Evolutionary conservation across 2,888 invertebrate species (phyloP), one percentile per base, ranked within the genome.

Genomic region (Caenorhabditis macrosperma): DNA sequence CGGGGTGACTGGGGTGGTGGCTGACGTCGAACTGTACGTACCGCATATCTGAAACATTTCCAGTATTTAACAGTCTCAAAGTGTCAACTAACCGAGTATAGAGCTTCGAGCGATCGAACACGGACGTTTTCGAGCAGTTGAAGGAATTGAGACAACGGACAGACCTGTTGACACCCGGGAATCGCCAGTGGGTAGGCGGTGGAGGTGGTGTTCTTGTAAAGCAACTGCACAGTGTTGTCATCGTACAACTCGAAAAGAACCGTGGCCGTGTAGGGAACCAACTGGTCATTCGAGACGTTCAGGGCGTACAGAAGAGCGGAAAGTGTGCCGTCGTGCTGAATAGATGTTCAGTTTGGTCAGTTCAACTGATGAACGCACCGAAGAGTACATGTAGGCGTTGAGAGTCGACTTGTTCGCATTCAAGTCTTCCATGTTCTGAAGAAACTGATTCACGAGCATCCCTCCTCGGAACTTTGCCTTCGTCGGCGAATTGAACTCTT

Each of bases 311-410:
- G 67, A 5, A 84, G 68, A 6, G 80, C 72, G 0, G 78, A 77
- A 0, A 85, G 35, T 3, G 85, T 85, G 22, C 85, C 83, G 41
- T 85, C 85, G 60, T 85, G 85, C 85, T 85, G 68, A 35, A 81
- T 33, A 57, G 12, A 7, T 15, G 4, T 48, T 17, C 17, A n/a
- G 3, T 0, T 9, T 0, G 35, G 9, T 1, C 24, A n/a, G n/a
- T 38, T 63, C 17, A 24, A 22, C 10, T 0, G 26, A 38, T 20
- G 24, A 38, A 46, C 52, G 59, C n/a, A 83, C 83, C 26, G 83
- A 72, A 9, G 83, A 83, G 50, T 83, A 83, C 33, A 83, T 61
- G 10, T 78, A 44, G 1, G 76, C 79, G 24, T 80, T 78, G 17
- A 60, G 46, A 4, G 64, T 61, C 0, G 75, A 60, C 35, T 59